phyloP scores from a whole-genome alignment of 1,140 invertebrate species.

The Sminthurides bifidus region DNA sequence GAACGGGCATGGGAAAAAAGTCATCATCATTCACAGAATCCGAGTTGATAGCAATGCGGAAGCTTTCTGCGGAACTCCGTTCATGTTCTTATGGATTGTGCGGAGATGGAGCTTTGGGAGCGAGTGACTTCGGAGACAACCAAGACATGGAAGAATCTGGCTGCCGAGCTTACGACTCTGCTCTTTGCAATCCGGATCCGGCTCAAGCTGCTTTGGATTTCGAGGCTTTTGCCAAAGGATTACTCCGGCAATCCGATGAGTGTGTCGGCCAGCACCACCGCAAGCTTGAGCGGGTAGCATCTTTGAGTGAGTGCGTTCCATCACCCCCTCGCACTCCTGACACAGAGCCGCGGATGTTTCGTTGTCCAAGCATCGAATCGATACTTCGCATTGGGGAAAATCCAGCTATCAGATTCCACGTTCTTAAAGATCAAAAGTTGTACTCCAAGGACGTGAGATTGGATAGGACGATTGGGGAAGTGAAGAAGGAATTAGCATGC shows the following conservation, averaged over 20 bases:
- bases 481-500: slow-evolving; percentile 10
- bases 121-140: neutral
- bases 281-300: too few relatives aligned
- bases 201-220: too few relatives aligned
- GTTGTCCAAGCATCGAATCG: slow-evolving; percentile 22
- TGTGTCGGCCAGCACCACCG: neutral
- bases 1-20: neutral
- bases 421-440: slow-evolving; percentile 14
- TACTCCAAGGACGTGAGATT: slow-evolving; percentile 14
- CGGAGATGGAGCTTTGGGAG: too few relatives aligned
- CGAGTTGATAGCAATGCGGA: too few relatives aligned
- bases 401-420: slow-evolving; percentile 11
- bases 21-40: neutral
- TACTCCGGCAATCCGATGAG: neutral
- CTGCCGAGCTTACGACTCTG: neutral
- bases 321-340: neutral
- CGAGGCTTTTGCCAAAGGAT: neutral
- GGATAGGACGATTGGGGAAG: slow-evolving; percentile 13
- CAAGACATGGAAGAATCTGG: neutral
- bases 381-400: slow-evolving; percentile 12
- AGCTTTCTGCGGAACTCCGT: too few relatives aligned
- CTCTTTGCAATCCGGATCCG: neutral
- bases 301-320: too few relatives aligned
- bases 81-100: too few relatives aligned
- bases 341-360: slow-evolving; percentile 11